Evolutionary conservation across 2,797 vertebrate species (phyloP), one percentile per base, ranked within the genome.

Genomic region (Capromys pilorides): DNA sequence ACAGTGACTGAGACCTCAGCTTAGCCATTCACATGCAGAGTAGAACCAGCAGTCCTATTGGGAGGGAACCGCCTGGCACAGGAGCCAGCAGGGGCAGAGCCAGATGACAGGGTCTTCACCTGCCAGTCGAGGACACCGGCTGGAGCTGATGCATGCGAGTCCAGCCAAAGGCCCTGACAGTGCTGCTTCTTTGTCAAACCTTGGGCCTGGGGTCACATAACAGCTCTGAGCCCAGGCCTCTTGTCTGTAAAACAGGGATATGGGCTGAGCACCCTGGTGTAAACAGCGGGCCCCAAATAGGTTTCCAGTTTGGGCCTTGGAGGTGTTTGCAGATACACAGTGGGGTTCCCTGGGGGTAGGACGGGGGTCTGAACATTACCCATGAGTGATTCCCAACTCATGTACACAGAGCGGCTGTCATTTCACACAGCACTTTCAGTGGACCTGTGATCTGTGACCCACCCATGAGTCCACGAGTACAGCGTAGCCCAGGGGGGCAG

Each of bases 91-190:
- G 12, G 31, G 87, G n/a, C 7, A 87, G 86, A 86, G 69, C 39
- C 54, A 62, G 33, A 1, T 62, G 1, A 16, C 11, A 36, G 13
- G 0, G 0, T 64, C 39, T 33, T 51, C 28, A 0, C 9, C 62
- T 6, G 57, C 57, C 57, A 59, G 57, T 21, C 31, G 73, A 16
- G 66, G 13, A 21, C 22, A 49, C 26, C 78, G n/a, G 39, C 54
- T 73, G 33, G 7, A 0, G 24, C 3, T 80, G 59, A 90, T 62
- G 57, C 54, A 85, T 85, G 26, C 11, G 57, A 89, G 36, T 22
- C 1, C 57, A 36, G 11, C 31, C 90, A 54, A 14, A 51, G 1
- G 51, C 51, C 51, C 51, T 54, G 51, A 3, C 2, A 13, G 12
- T 73, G 39, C 67, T 26, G 12, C 45, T 71, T 22, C 19, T 0